These are phyloP conservation scores for Denticeps clupeoides DNA, from an alignment of 2,797 vertebrate genomes.

Conservation along the genomic window DNA sequence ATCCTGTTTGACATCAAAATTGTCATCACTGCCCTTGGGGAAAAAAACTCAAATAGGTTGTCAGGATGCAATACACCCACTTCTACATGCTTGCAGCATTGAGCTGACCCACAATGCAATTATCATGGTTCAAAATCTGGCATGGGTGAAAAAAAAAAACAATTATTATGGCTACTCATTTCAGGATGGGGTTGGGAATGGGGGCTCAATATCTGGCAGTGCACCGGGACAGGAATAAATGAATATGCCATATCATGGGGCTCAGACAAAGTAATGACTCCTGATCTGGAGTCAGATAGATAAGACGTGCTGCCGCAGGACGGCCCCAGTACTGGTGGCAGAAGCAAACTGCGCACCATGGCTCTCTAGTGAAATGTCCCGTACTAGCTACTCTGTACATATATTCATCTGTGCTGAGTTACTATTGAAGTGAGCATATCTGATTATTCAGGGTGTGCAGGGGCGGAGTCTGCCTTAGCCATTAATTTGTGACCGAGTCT, in stretches of 20 bases:
- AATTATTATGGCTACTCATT: no score
- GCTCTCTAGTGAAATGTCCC: background rate
- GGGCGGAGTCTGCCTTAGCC: slow-evolving; percentile 26
- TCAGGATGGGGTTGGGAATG: no score
- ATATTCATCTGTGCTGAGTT: no score
- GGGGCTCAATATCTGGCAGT: slow-evolving; percentile 38
- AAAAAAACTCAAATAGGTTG: no score
- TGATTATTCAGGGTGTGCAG: background rate
- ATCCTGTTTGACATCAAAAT: slow-evolving; percentile 42
- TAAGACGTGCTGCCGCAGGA: no score
- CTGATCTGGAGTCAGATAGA: slow-evolving; percentile 59
- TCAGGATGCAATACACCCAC: no score
- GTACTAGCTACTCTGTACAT: background rate
- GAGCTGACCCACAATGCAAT: slow-evolving; percentile 32
- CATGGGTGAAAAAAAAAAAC: slow-evolving; percentile 27
- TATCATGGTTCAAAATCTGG: slow-evolving; percentile 41
- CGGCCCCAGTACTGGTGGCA: no score
- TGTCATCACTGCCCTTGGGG: background rate
- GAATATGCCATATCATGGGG: slow-evolving; percentile 69
- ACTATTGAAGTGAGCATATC: background rate
- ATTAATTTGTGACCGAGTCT: slow-evolving; percentile 47
- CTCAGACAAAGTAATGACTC: slow-evolving; percentile 83
- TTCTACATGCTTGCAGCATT: no score
- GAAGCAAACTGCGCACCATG: background rate
- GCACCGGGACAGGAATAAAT: slow-evolving; percentile 26